Percentiles rank a stretch among this genome's conserved stretches.
These are phyloP conservation scores for Octopus sinensis DNA, from an alignment of 1,140 invertebrate species.

Conservation along the genomic window DNA sequence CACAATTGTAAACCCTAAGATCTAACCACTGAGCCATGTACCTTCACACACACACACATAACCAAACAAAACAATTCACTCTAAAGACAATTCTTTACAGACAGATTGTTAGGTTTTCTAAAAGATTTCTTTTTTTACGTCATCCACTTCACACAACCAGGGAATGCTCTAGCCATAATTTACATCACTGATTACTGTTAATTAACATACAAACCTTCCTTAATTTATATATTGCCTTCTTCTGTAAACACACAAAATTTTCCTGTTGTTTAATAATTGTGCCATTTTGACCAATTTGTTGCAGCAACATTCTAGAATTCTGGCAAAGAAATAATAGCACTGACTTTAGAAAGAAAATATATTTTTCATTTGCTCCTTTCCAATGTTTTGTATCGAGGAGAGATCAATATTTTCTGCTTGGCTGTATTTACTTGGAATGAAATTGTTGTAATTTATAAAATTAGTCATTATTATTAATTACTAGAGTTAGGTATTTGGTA, in stretches of 20 bases:
- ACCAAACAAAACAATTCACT: neutral
- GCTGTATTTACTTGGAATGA: no score
- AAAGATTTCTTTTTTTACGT: neutral
- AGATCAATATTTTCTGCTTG: no score
- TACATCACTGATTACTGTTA: neutral
- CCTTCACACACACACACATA: neutral
- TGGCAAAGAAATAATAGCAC: conserved; percentile 22
- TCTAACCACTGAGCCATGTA: neutral
- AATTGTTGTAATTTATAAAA: no score
- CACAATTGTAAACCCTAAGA: no score
- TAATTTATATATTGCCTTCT: conserved; percentile 51
- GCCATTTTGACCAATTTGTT: conserved; percentile 56
- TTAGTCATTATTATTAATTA: no score
- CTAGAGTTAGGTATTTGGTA: no score
- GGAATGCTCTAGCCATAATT: neutral
- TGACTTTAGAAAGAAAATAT: no score
- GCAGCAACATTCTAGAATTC: conserved; percentile 53
- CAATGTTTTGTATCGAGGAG: no score
- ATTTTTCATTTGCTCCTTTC: no score
- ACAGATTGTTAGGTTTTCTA: neutral
- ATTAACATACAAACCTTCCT: conserved; percentile 42
- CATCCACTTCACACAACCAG: neutral
- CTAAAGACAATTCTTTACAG: neutral
- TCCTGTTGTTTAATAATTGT: conserved; percentile 57
- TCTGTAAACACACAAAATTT: conserved; percentile 51